A percentile compares a stretch with the other conserved stretches of the same genome.
Conservation (phyloP, 2,888 invertebrate species). For the Hydrotaea cyrtoneurina region DNA sequence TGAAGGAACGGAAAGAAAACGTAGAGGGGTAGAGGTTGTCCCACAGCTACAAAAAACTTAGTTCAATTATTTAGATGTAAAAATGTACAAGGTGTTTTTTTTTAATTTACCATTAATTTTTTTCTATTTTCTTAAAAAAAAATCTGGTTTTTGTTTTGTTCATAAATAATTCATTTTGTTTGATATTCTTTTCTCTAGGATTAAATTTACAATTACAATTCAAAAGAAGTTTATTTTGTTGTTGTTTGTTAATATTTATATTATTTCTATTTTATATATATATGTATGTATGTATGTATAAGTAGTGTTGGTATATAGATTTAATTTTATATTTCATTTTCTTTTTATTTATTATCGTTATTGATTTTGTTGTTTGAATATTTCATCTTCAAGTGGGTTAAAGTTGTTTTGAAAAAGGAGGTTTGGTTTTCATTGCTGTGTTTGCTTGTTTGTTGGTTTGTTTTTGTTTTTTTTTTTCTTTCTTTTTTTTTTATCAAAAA, state of each 20-base stretch:
- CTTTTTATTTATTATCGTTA: constrained; percentile 23
- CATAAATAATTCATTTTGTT: constrained; percentile 20
- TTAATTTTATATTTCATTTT: constrained; percentile 54
- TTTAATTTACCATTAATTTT: not conserved
- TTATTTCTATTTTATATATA: not conserved
- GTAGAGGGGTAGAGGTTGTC: too few species aligned
- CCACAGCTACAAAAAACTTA: too few species aligned
- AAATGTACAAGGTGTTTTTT: not conserved
- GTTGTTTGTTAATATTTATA: not conserved
- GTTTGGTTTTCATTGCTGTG: constrained; percentile 36
- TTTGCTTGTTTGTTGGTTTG: constrained; percentile 1
- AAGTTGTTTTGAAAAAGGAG: constrained; percentile 49
- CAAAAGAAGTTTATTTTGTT: not conserved
- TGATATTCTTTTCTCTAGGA: not conserved
- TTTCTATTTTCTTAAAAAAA: not conserved
- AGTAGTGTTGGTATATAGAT: constrained; percentile 22
- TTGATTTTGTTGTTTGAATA: constrained; percentile 2
- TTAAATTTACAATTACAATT: constrained; percentile 37
- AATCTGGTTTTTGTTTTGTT: not conserved
- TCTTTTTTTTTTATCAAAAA: constrained; percentile 54
- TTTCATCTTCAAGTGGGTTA: constrained; percentile 63
- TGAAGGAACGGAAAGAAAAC: not conserved
- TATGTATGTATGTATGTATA: not conserved
- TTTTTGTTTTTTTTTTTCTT: constrained; percentile 25
- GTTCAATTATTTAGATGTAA: not conserved